These are phyloP conservation scores for Aphelinus certus DNA, from an alignment of 1,140 invertebrate genomes.

Conservation along the genomic window DNA sequence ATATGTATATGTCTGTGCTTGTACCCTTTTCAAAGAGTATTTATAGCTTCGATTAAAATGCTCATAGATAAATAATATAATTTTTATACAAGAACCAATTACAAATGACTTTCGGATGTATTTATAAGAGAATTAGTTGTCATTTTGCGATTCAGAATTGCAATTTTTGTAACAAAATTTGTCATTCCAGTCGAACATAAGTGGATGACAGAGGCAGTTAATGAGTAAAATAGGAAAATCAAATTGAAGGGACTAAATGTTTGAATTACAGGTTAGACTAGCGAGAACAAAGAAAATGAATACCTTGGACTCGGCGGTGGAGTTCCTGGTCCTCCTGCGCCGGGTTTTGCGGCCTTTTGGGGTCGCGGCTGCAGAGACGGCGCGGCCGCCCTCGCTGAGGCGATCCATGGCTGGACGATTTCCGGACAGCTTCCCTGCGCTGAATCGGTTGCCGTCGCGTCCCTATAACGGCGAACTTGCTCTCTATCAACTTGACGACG, in stretches of 20 bases:
- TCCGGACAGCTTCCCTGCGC: conserved; percentile 33
- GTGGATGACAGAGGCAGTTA: no score
- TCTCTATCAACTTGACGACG: neutral
- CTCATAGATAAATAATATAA: no score
- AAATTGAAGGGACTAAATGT: neutral
- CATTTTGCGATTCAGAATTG: no score
- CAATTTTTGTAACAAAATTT: no score
- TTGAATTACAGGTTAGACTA: neutral
- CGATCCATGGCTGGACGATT: conserved; percentile 50
- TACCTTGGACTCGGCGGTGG: conserved; percentile 50
- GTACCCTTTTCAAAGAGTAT: no score
- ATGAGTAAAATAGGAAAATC: no score
- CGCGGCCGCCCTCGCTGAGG: conserved; percentile 46
- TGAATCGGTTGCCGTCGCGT: neutral
- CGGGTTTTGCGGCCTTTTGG: conserved; percentile 47
- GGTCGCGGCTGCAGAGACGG: conserved; percentile 33
- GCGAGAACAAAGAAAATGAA: conserved; percentile 5
- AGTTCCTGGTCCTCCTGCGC: conserved; percentile 53
- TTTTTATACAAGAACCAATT: no score
- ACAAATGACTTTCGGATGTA: no score
- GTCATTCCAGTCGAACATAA: no score
- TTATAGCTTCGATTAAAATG: no score
- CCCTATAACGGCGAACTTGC: neutral
- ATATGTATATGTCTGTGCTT: no score
- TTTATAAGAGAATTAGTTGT: no score